Base-by-base conservation (phyloP, 2,888 invertebrate species). In the Drosophila paranaensis region DNA sequence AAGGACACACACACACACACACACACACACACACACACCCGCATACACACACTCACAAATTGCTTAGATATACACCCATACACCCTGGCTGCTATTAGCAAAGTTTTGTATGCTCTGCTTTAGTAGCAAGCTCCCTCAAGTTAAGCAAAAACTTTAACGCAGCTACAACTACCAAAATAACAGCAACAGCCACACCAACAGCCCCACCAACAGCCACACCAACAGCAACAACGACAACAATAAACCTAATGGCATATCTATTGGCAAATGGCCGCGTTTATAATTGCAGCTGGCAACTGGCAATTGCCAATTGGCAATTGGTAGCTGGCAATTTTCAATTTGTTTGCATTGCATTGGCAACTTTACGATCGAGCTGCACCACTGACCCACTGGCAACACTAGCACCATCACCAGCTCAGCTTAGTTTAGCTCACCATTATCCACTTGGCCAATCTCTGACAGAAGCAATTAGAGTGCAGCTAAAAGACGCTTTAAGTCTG, bases 261-360 rank as follows among this genome's bases (percentile, higher is more conserved):
- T 66, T 67, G 67, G 68, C 63, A 68, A 80, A 77, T 81, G 74
- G 67, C 67, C 66, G 73, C 69, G 69, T 73, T 89, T 89, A 77
- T 84, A 89, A 84, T 89, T 89, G 89, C 87, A 66, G 69, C 69
- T 77, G 46, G 68, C 75, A 76, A 76, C 58, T 77, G 74, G 60
- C 68, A 74, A 74, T 33, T 74, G 77, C 55, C 60, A 76, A 46
- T 46, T 74, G 77, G 53, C 57, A 77, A 48, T 45, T 64, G 64
- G 64, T 50, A 33, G 50, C 72, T 67, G 55, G 74, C 71, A 79
- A 80, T 85, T 88, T 82, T 77, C 76, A 88, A 86, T 86, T 88
- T 75, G 66, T 72, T 88, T 77, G 66, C 65, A 57, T 61, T 74
- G 71, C 54, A 71, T 61, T 77, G 70, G 55, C 55, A 74, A 64